Base-by-base conservation (phyloP, 1,140 invertebrate genomes). In the Pentalonia nigronervosa region DNA sequence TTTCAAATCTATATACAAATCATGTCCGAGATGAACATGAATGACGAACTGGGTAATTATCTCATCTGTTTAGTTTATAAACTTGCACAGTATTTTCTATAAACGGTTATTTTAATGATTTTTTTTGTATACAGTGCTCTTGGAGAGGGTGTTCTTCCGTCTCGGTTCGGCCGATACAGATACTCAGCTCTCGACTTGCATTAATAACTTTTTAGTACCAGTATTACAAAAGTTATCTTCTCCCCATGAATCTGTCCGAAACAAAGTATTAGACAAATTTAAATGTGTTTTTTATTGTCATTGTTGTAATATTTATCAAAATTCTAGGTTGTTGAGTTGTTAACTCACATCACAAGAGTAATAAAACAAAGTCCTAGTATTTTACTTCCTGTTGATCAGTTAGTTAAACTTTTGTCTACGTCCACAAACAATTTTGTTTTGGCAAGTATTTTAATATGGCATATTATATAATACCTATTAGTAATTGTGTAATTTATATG, bases 191-290 rank as follows among this genome's bases (percentile, higher is more conserved):
- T 97, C 99, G 95, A 96, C 96, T 94, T 97, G 97, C 88, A 96
- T 99, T 45, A 97, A 96, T 76, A 98, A 98, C 95, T 99, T 99
- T 95, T 95, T 99, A 86, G 96, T 98, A 53, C 98, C 98, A n/a
- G 97, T 99, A 91, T 96, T 99, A 92, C 95, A 99, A 1, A 99
- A 99, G 95, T 95, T 99, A 36, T 97, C 97, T 86, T 98, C 98
- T 76, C 96, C 97, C 34, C 96, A 98, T 95, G 98, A 98, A 95
- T 96, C 97, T 94, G 98, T 99, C 25, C 96, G 97, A 83, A 97
- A 97, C 95, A 98, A 98, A 96, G 97, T 97, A 81, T 4, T 25
- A 36, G 14, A 34, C 14, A 67, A 45, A 67, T 41, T 30, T 60
- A 14, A 45, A 9, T 90, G 1, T 60, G 30, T 20, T 20, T 47